Conservation (phyloP, 2,888 invertebrate genomes). For the Seira sanloemensis region DNA sequence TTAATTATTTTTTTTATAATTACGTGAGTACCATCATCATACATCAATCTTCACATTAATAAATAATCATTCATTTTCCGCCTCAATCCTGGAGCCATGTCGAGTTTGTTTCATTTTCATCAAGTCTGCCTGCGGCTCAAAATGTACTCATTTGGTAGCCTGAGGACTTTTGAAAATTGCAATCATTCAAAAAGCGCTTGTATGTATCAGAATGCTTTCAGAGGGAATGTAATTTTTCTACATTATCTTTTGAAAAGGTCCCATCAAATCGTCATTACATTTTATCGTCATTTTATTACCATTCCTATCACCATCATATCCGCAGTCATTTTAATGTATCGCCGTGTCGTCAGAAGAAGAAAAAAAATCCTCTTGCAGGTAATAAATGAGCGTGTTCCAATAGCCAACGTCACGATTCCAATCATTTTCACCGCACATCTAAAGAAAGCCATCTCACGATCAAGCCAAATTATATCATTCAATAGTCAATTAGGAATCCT, state of each 20-base stretch:
- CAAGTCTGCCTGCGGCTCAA: not conserved
- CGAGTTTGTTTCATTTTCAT: no score
- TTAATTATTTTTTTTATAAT: no score
- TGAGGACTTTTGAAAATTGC: not conserved
- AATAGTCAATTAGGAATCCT: constrained; percentile 71
- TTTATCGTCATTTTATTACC: constrained; percentile 26
- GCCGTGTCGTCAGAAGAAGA: constrained; percentile 7
- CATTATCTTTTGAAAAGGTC: constrained; percentile 24
- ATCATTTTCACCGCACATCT: constrained; percentile 71
- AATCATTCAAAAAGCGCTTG: constrained; percentile 1
- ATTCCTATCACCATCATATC: not conserved
- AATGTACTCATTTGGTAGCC: constrained; percentile 8
- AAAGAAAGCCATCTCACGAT: constrained; percentile 69
- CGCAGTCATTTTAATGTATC: constrained; percentile 8
- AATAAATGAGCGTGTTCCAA: constrained; percentile 72
- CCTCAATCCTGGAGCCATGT: no score
- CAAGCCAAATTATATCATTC: constrained; percentile 71
- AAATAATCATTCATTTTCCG: no score
- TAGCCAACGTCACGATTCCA: constrained; percentile 72
- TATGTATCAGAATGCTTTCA: not conserved
- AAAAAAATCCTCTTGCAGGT: not conserved
- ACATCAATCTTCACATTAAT: no score
- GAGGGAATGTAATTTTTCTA: not conserved
- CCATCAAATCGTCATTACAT: constrained; percentile 44
- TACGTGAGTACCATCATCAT: no score